phyloP scores from a whole-genome alignment of 2,797 vertebrate genomes.

The Sardinella longiceps region DNA sequence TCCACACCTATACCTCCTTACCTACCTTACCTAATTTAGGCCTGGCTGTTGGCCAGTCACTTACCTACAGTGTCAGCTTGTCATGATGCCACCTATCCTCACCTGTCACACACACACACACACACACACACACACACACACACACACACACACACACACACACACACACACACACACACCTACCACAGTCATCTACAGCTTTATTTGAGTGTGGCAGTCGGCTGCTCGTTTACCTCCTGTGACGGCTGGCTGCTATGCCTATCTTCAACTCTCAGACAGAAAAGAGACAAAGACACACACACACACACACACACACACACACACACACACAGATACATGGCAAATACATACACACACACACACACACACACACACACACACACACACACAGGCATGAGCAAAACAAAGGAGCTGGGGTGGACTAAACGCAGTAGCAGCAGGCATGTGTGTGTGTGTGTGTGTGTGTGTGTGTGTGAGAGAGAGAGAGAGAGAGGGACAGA shows the following conservation, averaged over 20 bases:
- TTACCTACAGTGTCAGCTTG: neutral
- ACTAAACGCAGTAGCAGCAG: neutral
- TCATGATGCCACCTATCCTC: neutral
- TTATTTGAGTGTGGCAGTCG: too few species aligned
- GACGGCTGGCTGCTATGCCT: too few species aligned
- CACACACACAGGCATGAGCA: neutral
- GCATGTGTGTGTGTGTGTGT: neutral
- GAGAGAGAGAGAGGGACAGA: neutral
- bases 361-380: neutral
- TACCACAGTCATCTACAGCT: too few species aligned
- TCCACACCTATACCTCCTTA: too few species aligned
- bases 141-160: neutral
- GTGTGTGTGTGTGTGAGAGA: neutral
- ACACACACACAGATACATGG: neutral
- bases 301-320: too few species aligned
- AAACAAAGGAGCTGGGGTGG: neutral
- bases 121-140: slow-evolving; percentile 1
- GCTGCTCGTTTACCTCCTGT: too few species aligned
- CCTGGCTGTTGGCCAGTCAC: neutral
- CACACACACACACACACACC: neutral
- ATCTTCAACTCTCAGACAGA: neutral
- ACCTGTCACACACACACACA: neutral
- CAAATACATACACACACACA: neutral
- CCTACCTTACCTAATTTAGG: too few species aligned
- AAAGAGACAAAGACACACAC: neutral